phyloP scores from a whole-genome alignment of 2,888 invertebrate species.

The Drosophila infuscata region DNA sequence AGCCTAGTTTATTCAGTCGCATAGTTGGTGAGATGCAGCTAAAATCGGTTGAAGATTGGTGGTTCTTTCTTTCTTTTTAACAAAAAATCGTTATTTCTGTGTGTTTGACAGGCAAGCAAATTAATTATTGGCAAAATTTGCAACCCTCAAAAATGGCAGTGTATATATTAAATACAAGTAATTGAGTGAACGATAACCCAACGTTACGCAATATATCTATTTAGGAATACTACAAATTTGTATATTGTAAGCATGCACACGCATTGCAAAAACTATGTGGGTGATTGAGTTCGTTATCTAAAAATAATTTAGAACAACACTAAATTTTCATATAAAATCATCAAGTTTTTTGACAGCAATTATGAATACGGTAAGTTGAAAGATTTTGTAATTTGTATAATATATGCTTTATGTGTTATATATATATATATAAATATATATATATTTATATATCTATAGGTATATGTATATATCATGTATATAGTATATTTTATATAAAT shows the following conservation, averaged over 20 bases:
- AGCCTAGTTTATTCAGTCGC: slow-evolving; percentile 67
- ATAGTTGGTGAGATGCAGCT: slow-evolving; percentile 67
- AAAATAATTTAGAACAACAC: slow-evolving; percentile 15
- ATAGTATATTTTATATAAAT: slow-evolving; percentile 5
- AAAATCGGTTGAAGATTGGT: slow-evolving; percentile 56
- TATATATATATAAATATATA: neutral
- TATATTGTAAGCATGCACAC: slow-evolving; percentile 15
- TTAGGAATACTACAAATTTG: slow-evolving; percentile 7
- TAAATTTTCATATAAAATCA: neutral
- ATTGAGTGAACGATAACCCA: slow-evolving; percentile 34
- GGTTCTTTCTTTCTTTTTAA: slow-evolving; percentile 9
- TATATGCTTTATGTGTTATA: neutral
- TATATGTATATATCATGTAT: neutral
- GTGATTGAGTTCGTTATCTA: slow-evolving; percentile 11
- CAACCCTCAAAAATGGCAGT: neutral
- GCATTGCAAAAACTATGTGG: slow-evolving; percentile 14
- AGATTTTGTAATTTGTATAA: neutral
- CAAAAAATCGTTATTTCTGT: slow-evolving; percentile 25
- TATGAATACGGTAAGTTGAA: slow-evolving; percentile 27
- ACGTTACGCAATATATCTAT: slow-evolving; percentile 42
- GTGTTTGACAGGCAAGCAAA: slow-evolving; percentile 33
- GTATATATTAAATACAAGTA: slow-evolving; percentile 24
- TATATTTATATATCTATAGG: neutral
- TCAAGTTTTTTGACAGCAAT: slow-evolving; percentile 14
- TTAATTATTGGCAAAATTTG: neutral